Evolutionary conservation across 2,888 invertebrate species (phyloP), one percentile per base, ranked within the genome.

Genomic region (Pherbina coryleti): DNA sequence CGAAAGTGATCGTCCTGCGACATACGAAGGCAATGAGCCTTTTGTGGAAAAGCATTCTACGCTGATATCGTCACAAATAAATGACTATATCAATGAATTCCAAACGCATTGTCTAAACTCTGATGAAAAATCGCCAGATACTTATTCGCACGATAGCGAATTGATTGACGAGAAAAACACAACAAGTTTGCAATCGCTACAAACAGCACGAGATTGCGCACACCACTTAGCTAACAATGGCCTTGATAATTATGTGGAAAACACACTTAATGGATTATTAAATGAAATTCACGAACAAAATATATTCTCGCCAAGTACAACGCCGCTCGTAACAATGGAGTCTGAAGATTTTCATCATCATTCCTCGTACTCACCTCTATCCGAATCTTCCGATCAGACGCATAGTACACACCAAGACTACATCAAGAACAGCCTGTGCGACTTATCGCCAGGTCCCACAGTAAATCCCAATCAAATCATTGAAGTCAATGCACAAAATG

Each of bases 271-370:
- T 77, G 87, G 87, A 57, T 86, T 87, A 57, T 79, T 87, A 1
- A 88, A 84, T 75, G 88, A 87, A 79, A 87, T 87, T 86, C 86
- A 87, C 75, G 88, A 88, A 77, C 84, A 87, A 72, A 86, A 88
- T 80, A 84, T 88, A 75, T 87, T 87, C 67, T 85, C 87, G 0
- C 85, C 87, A 3, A 81, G 81, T 22, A 85, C 85, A 34, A 78
- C 84, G 22, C 57, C 84, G 25, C 28, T 75, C 55, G 75, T 75
- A 5, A 75, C 75, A 3, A 79, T 76, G 5, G 79, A 85, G 74
- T 81, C 79, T 0, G 87, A 87, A 75, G 87, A 87, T 73, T 84
- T 87, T 31, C 83, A 88, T 9, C 82, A 83, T 5, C 86, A 86
- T 11, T 85, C 88, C 14, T 86, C 87, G 1, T 87, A 87, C 76